A percentile compares a stretch with the other conserved stretches of the same genome.
Conservation (phyloP, 2,797 vertebrate species). For the Enteromius fasciolatus region DNA sequence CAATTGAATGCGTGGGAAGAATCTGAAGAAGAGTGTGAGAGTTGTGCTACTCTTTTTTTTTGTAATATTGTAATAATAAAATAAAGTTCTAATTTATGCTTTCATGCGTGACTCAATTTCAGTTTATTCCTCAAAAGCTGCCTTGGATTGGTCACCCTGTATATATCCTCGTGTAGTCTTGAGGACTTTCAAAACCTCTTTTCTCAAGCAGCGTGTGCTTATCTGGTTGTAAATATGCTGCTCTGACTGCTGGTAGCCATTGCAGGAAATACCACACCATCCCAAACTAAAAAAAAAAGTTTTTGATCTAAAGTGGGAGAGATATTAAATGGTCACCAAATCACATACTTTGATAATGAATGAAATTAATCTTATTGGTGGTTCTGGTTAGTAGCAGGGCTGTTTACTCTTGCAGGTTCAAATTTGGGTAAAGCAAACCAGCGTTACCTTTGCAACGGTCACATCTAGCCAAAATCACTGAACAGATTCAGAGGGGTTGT, state of each 20-base stretch:
- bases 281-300: not conserved
- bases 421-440: not conserved
- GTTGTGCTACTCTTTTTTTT: conserved; percentile 96
- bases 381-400: not conserved
- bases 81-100: conserved; percentile 97
- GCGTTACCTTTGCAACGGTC: not conserved
- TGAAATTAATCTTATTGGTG: not conserved
- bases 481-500: not conserved
- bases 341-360: not conserved
- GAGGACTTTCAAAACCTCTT: not conserved
- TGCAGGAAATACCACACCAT: conserved; percentile 27
- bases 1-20: conserved; percentile 76
- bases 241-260: conserved; percentile 25
- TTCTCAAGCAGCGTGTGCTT: not conserved
- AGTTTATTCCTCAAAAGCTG: not conserved
- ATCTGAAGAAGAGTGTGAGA: conserved; percentile 85
- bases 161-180: not conserved
- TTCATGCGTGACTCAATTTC: conserved; percentile 63
- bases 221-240: not conserved
- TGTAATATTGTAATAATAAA: conserved; percentile 93
- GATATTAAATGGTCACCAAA: not conserved
- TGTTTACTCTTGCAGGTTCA: not conserved
- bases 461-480: not conserved
- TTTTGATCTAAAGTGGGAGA: not conserved
- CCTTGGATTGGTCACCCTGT: not conserved